Percentiles rank a stretch among this genome's conserved stretches.
phyloP scores from a whole-genome alignment of 2,797 vertebrate species.

The Thalassophryne amazonica region DNA sequence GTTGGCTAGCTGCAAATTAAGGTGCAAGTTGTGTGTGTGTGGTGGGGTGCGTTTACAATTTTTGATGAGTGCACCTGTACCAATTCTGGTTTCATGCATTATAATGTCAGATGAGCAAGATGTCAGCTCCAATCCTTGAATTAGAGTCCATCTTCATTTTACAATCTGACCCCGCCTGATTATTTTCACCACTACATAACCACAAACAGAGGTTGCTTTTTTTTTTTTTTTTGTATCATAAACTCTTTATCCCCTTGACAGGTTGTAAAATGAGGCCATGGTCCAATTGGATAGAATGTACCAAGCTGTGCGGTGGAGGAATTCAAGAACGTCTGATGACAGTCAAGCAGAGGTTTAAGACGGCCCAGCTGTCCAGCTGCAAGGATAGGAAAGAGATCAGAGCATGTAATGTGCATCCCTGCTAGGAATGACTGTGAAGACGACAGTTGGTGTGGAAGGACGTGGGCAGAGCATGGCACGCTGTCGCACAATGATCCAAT shows the following conservation, averaged over 20 bases:
- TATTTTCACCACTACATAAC: background rate
- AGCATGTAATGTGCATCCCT: constrained; percentile 95
- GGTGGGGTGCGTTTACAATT: too few relatives aligned
- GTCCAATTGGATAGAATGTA: constrained; percentile 96
- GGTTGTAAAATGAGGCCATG: constrained; percentile 96
- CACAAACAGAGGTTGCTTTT: background rate
- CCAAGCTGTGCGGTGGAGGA: constrained; percentile 90
- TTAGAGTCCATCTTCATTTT: too few relatives aligned
- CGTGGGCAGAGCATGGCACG: constrained; percentile 22
- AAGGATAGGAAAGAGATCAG: constrained; percentile 98
- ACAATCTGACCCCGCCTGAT: too few relatives aligned
- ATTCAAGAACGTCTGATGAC: constrained; percentile 96
- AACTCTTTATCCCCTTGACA: too few relatives aligned
- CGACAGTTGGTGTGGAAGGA: constrained; percentile 11
- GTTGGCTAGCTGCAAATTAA: too few relatives aligned
- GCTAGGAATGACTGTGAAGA: constrained; percentile 74
- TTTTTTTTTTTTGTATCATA: constrained; percentile 1
- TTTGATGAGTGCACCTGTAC: too few relatives aligned
- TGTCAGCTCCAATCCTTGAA: too few relatives aligned
- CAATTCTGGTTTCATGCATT: too few relatives aligned
- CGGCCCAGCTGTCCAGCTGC: constrained; percentile 90
- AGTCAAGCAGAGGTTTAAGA: constrained; percentile 94
- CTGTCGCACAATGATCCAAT: constrained; percentile 62
- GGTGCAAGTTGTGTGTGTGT: too few relatives aligned
- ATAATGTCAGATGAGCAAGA: too few relatives aligned